phyloP scores from a whole-genome alignment of 2,113 vertebrate genomes.

The Erythrocercus mccallii region DNA sequence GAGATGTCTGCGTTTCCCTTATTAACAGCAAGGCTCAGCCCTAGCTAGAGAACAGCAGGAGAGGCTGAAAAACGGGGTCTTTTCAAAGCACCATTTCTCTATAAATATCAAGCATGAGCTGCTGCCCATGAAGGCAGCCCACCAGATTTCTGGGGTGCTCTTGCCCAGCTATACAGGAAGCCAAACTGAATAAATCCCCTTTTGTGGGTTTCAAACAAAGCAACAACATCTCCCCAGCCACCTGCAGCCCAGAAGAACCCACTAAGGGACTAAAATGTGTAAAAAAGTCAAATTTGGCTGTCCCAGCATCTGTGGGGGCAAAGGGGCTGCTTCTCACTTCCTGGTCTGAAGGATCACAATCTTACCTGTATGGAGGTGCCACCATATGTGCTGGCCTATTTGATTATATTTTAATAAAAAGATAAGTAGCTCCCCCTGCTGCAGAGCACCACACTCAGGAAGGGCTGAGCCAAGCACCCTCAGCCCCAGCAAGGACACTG shows the following conservation, averaged over 20 bases:
- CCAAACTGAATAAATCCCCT: neutral
- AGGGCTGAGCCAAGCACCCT: neutral
- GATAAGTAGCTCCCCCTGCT: neutral
- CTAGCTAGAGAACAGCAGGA: conserved; percentile 46
- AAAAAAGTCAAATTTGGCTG: neutral
- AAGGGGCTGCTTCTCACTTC: neutral
- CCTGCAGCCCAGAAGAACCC: neutral
- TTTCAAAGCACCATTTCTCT: conserved; percentile 15
- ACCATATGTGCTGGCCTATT: neutral
- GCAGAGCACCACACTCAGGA: neutral
- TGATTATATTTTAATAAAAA: neutral
- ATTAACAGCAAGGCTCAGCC: conserved; percentile 29
- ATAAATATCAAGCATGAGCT: conserved; percentile 4
- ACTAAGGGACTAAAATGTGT: neutral
- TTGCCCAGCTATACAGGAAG: neutral
- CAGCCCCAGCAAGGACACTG: neutral
- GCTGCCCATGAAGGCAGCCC: neutral
- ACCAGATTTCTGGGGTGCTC: neutral
- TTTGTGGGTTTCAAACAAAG: neutral
- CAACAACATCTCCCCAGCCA: neutral
- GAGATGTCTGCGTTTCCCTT: conserved; percentile 22
- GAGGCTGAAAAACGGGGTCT: neutral
- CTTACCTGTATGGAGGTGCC: neutral
- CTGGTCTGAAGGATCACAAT: neutral
- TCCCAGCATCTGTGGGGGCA: neutral